Evolutionary conservation across 1,140 invertebrate genomes (phyloP).

Genomic region (Archegozetes longisetosus): DNA sequence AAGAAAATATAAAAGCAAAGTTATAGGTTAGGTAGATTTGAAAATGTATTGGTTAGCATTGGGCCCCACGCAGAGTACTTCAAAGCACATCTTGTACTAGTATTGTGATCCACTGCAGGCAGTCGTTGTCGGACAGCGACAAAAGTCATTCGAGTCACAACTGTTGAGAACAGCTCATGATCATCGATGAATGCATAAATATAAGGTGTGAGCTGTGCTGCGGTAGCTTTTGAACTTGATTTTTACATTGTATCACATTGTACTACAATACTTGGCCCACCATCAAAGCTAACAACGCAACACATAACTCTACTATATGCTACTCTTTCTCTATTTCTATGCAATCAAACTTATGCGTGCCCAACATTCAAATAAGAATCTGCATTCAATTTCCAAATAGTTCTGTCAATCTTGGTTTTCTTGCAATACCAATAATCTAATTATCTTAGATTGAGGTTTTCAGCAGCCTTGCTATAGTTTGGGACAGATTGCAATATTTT

Average conservation of each 20-base stretch:
- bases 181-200: not conserved
- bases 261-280: not conserved
- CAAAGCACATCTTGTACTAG: not conserved
- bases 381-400: too few relatives aligned
- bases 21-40: not conserved
- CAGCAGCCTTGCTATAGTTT: too few relatives aligned
- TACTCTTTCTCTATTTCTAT: too few relatives aligned
- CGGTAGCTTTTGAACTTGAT: not conserved
- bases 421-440: too few relatives aligned
- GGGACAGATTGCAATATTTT: too few relatives aligned
- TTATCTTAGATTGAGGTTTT: too few relatives aligned
- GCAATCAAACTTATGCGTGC: too few relatives aligned
- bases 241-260: not conserved
- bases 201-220: not conserved
- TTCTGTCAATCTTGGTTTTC: too few relatives aligned
- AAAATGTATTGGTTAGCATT: not conserved
- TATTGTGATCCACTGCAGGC: not conserved
- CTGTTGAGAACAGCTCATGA: not conserved
- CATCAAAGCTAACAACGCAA: not conserved
- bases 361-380: too few relatives aligned
- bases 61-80: not conserved
- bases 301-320: too few relatives aligned
- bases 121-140: not conserved
- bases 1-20: not conserved
- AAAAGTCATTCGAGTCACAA: not conserved